Evolutionary conservation across 2,113 vertebrate genomes (phyloP).

Genomic region (Suncus etruscus): DNA sequence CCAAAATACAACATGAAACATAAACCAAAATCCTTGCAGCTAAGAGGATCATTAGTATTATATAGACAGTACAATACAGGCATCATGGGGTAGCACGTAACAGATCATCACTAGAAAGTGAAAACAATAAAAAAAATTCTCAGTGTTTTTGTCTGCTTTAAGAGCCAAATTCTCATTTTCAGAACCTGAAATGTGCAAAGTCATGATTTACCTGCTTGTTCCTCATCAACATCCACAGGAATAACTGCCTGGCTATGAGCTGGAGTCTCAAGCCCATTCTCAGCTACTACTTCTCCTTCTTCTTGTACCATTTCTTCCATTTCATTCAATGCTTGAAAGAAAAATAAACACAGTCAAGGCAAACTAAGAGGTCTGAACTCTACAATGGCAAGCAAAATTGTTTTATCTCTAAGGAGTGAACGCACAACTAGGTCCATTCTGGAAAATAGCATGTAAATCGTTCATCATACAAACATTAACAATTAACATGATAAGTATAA

Average conservation of each 20-base stretch:
- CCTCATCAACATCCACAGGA: conserved; percentile 92
- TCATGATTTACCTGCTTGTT: conserved; percentile 94
- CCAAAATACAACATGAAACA: background rate
- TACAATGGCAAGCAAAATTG: conserved; percentile 5
- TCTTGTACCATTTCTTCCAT: conserved; percentile 93
- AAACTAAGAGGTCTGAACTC: background rate
- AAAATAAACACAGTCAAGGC: conserved; percentile 66
- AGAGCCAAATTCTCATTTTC: background rate
- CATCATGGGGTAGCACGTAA: background rate
- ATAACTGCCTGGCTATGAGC: conserved; percentile 85
- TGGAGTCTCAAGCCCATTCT: conserved; percentile 81
- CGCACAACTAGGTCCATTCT: background rate
- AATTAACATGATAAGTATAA: background rate
- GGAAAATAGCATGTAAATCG: background rate
- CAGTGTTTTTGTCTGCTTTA: background rate
- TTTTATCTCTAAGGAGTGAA: background rate
- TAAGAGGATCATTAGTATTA: background rate
- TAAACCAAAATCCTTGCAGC: background rate
- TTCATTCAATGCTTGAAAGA: conserved; percentile 89
- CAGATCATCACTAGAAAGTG: background rate
- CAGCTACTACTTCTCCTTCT: conserved; percentile 87
- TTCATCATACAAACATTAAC: background rate
- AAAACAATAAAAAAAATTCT: background rate
- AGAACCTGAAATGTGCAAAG: background rate
- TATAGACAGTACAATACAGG: too few relatives aligned